Evolutionary conservation across 2,113 vertebrate species (phyloP).

Genomic region (Xiphophorus maculatus): DNA sequence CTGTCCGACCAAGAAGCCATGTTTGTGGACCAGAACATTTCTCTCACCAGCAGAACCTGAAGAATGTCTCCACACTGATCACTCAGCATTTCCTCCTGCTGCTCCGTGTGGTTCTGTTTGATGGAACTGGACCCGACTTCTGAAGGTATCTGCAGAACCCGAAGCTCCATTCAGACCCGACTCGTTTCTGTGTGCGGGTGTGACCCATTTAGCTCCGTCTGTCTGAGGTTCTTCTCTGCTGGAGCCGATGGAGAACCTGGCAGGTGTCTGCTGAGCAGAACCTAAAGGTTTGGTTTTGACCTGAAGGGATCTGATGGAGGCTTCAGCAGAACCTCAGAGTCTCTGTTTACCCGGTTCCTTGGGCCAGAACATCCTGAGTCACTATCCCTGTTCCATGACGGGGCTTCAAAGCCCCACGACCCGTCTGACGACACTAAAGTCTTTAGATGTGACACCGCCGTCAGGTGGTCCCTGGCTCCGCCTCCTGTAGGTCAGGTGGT

Average conservation of each 20-base stretch:
- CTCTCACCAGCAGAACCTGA: slow-evolving; percentile 74
- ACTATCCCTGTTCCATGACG: not conserved
- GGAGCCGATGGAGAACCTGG: too few relatives aligned
- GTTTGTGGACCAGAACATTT: slow-evolving; percentile 34
- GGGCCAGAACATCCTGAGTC: not conserved
- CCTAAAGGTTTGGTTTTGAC: too few relatives aligned
- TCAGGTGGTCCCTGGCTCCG: not conserved
- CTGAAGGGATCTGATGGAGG: not conserved
- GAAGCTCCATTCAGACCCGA: not conserved
- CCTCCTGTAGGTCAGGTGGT: not conserved
- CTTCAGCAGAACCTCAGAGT: not conserved
- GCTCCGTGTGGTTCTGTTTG: not conserved
- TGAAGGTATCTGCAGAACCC: not conserved
- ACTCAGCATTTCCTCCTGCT: slow-evolving; percentile 29
- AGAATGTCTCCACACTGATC: slow-evolving; percentile 60
- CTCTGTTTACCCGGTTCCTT: not conserved
- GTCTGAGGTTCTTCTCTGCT: not conserved
- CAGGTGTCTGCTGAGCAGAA: too few relatives aligned
- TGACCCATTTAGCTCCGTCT: too few relatives aligned
- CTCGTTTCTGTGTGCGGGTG: too few relatives aligned
- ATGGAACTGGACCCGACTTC: not conserved
- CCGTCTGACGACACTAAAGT: not conserved
- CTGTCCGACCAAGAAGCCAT: slow-evolving; percentile 64
- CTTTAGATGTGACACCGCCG: not conserved
- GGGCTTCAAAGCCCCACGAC: not conserved